phyloP scores from a whole-genome alignment of 2,888 invertebrate species.

The Scelioninae gen. 2 region DNA sequence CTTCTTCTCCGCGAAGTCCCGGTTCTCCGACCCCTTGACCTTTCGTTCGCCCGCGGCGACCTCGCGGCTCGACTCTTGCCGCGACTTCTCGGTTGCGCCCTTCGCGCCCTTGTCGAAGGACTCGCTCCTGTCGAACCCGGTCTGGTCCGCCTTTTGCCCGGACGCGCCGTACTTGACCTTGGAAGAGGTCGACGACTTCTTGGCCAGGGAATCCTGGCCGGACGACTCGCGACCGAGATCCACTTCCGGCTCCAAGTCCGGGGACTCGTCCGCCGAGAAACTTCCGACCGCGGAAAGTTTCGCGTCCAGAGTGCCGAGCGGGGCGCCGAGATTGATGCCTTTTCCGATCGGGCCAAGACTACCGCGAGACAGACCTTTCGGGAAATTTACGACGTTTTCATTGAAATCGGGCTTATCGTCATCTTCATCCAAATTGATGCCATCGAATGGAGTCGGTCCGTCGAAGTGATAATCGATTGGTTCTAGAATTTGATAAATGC shows the following conservation, averaged over 20 bases:
- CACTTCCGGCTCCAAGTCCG: conserved; percentile 17
- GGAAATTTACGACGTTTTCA: conserved; percentile 50
- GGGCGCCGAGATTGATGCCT: conserved; percentile 38
- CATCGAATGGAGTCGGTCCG: conserved; percentile 28
- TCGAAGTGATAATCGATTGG: conserved; percentile 45
- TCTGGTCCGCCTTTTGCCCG: conserved; percentile 62
- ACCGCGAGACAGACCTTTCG: conserved; percentile 48
- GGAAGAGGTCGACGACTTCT: conserved; percentile 61
- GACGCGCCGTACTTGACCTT: conserved; percentile 62
- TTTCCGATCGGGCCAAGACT: conserved; percentile 48
- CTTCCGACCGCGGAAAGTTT: conserved; percentile 35
- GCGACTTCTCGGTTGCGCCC: conserved; percentile 62
- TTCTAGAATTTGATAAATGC: conserved; percentile 37
- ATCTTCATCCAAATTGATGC: conserved; percentile 37
- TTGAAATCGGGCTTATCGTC: conserved; percentile 29
- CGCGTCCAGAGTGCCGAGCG: conserved; percentile 35
- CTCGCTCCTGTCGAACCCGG: conserved; percentile 67
- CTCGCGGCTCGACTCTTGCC: conserved; percentile 69
- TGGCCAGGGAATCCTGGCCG: conserved; percentile 45
- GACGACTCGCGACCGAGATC: conserved; percentile 21
- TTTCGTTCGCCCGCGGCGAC: conserved; percentile 72
- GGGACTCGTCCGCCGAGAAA: conserved; percentile 16
- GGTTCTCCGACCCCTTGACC: conserved; percentile 71
- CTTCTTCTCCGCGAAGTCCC: conserved; percentile 76
- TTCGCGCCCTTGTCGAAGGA: conserved; percentile 67